A percentile compares a stretch with the other conserved stretches of the same genome.
Conservation (phyloP, 2,888 invertebrate species). For the Tiphia femorata region DNA sequence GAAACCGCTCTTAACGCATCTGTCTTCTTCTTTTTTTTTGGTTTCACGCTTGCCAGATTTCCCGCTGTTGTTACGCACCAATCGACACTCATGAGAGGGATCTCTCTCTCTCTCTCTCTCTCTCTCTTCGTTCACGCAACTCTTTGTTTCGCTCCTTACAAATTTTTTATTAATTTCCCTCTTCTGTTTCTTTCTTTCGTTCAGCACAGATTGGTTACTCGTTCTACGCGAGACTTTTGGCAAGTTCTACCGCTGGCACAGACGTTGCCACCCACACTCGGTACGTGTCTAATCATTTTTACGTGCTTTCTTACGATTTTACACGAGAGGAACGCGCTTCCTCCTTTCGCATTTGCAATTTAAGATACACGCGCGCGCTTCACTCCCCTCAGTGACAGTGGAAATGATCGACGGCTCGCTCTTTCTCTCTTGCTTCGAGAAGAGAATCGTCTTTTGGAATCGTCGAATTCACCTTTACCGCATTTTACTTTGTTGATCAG, state of each 20-base stretch:
- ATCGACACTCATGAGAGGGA: too few species aligned
- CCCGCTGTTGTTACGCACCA: slow-evolving; percentile 5
- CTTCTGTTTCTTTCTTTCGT: slow-evolving; percentile 63
- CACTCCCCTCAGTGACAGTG: background rate
- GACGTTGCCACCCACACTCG: slow-evolving; percentile 58
- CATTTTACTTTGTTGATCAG: slow-evolving; percentile 65
- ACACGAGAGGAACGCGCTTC: background rate
- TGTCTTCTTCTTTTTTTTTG: background rate
- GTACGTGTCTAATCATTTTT: slow-evolving; percentile 57
- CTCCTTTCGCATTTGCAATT: background rate
- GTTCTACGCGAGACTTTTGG: slow-evolving; percentile 57
- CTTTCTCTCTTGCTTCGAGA: background rate
- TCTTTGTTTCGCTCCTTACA: slow-evolving; percentile 8
- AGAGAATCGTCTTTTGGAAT: too few species aligned
- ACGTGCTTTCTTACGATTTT: slow-evolving; percentile 24
- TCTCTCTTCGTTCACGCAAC: too few species aligned
- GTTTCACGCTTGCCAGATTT: slow-evolving; percentile 24
- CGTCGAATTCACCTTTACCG: too few species aligned
- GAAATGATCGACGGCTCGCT: background rate
- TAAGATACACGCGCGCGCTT: background rate
- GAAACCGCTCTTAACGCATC: background rate
- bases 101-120: too few species aligned
- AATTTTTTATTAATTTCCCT: slow-evolving; percentile 32
- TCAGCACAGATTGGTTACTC: slow-evolving; percentile 65
- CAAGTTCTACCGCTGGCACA: slow-evolving; percentile 60